Base-by-base conservation (phyloP, 1,140 invertebrate species). In the Drosophila sulfurigaster region DNA sequence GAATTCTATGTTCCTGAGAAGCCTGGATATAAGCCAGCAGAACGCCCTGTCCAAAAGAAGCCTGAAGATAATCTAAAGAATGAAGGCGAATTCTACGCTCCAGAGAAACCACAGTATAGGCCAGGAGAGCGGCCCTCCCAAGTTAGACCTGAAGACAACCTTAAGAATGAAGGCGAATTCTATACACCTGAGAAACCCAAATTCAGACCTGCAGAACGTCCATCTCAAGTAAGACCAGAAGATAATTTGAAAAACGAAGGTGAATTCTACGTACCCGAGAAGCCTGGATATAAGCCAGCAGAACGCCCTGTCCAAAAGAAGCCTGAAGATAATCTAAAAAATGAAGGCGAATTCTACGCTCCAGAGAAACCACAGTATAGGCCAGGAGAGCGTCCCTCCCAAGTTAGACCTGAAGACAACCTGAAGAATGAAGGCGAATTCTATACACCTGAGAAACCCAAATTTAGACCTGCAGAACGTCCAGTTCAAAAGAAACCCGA, bases 331-430 rank as follows among this genome's bases (percentile, higher is more conserved):
- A 95, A 95, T 82, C 83, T 95, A 0, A 89, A 91, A 45, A 94
- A 95, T 54, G 95, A 95, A 87, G 95, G 95, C 7, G 94, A 95
- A 90, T 96, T 95, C 81, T 93, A 94, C 57, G 54, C 30, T 6
- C 76, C 72, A 0, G 75, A 78, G 2, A 78, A 74, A 6, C 70
- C 59, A 1, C 49, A 56, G 1, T 78, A 65, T 7, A 43, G 2
- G 1, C 70, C 75, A 0, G 75, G 51, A n/a, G 75, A 78, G 7
- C 59, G 77, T 11, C 73, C 73, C 1, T 13, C 28, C 5, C 73
- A 71, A 38, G 56, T 63, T 7, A 71, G 48, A 5, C 77, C 67
- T 2, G 52, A 65, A 41, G 74, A 76, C n/a, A 76, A 76, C 8
- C 13, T 68, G 58, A 86, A 64, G 51, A 70, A 58, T 2, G 60